Evolutionary conservation across 2,888 invertebrate species (phyloP), one percentile per base, ranked within the genome.

Genomic region (Diarsia brunnea): DNA sequence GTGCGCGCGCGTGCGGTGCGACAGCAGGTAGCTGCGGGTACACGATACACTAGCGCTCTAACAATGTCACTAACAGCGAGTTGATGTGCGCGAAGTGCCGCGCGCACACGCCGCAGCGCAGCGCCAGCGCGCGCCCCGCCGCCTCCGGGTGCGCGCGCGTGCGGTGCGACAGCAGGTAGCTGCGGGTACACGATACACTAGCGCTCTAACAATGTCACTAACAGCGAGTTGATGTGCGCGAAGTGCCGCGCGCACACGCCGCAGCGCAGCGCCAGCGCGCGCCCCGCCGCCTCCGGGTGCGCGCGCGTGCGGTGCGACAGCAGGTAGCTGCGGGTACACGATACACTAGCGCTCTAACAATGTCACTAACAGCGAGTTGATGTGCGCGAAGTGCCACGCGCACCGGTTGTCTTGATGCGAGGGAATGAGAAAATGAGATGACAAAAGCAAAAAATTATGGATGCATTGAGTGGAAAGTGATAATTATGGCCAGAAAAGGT

Each of bases 1-100:
- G 92, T 95, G 96, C 85, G 91, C 90, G 78, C 90, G 90, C 79
- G 93, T 80, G 70, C 96, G 95, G 91, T 96, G 96, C 87, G 94
- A 87, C 82, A 93, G 91, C 81, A 96, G 90, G 89, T 92, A 94
- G 76, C 95, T 93, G 88, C 63, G 14, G 38, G 38, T 7, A 38
- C 38, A 38, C 38, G 38, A 38, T 38, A 38, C 7, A 38, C 38
- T 38, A 38, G 38, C 53, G 5, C 12, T 12, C n/a, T n/a, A 12
- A 55, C 24, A 5, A 55, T 24, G 14, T 55, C 53, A 55, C 53
- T 55, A 12, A 53, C 53, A 24, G 53, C 53, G 53, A 38, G 38
- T 38, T 38, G 38, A 38, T 38, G 38, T 38, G 38, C 38, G 38
- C 38, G 38, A 38, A 38, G 38, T 38, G 38, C 38, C 38, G 94